A percentile compares a stretch with the other conserved stretches of the same genome.
phyloP scores from a whole-genome alignment of 2,113 vertebrate species.

The Dromiciops gliroides region DNA sequence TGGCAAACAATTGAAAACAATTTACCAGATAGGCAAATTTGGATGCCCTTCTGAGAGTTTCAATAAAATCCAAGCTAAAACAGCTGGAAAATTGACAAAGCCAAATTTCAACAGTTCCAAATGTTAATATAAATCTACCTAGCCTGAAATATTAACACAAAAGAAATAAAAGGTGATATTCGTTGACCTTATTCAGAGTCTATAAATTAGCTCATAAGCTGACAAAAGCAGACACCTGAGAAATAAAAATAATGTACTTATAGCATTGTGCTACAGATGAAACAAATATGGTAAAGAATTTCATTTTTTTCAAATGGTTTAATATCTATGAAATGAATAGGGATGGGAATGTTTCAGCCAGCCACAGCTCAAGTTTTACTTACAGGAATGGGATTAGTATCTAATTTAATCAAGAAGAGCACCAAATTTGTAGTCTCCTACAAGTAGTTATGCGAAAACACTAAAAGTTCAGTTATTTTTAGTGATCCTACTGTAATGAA shows the following conservation, averaged over 20 bases:
- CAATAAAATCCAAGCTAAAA: slow-evolving; percentile 58
- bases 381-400: slow-evolving; percentile 29
- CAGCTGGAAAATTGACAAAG: slow-evolving; percentile 42
- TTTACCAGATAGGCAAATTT: background rate
- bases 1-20: slow-evolving; percentile 29
- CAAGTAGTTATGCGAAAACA: slow-evolving; percentile 49
- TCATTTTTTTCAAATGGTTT: background rate
- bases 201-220: background rate
- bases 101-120: slow-evolving; percentile 52
- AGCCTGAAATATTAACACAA: slow-evolving; percentile 8
- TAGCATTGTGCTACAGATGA: slow-evolving; percentile 43
- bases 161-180: slow-evolving; percentile 44
- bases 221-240: background rate
- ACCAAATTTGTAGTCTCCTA: slow-evolving; percentile 35
- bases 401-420: slow-evolving; percentile 14
- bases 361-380: slow-evolving; percentile 38
- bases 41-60: slow-evolving; percentile 26
- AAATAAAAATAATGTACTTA: slow-evolving; percentile 37
- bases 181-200: background rate
- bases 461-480: slow-evolving; percentile 30
- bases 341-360: slow-evolving; percentile 19
- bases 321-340: slow-evolving; percentile 4
- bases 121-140: slow-evolving; percentile 3
- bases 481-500: background rate
- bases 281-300: background rate